Percentiles rank a stretch among this genome's conserved stretches.
These are phyloP conservation scores for Drosophila cognata DNA, from an alignment of 2,888 invertebrate species.

Conservation along the genomic window DNA sequence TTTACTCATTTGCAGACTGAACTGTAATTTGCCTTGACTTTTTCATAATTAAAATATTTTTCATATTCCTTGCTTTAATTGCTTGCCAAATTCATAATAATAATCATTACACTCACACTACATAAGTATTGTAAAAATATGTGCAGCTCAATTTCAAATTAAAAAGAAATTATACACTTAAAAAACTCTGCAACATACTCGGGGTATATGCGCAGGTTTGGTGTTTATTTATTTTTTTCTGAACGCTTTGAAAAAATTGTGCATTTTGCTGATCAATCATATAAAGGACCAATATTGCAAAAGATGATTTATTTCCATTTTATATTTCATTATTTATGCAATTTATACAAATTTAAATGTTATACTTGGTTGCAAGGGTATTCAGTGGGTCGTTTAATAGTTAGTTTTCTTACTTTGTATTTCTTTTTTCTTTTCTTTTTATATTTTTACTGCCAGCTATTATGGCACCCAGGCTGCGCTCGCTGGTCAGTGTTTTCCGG, in stretches of 20 bases:
- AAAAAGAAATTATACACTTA: no score
- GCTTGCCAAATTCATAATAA: no score
- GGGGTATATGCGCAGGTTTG: no score
- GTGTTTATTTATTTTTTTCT: no score
- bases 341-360: neutral
- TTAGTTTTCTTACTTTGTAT: neutral
- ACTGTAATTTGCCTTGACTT: neutral
- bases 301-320: neutral
- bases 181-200: no score
- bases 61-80: neutral
- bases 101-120: no score
- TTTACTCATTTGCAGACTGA: neutral
- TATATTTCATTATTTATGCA: neutral
- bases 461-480: slow-evolving; percentile 41
- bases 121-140: no score
- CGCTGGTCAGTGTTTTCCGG: slow-evolving; percentile 21
- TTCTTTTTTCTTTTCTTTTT: slow-evolving; percentile 23
- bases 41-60: neutral
- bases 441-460: slow-evolving; percentile 64
- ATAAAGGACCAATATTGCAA: no score
- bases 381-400: neutral
- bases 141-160: no score
- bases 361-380: neutral
- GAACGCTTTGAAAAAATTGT: no score
- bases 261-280: no score